Conservation (phyloP, 2,888 invertebrate species). For the Aspidiotus destructor region DNA sequence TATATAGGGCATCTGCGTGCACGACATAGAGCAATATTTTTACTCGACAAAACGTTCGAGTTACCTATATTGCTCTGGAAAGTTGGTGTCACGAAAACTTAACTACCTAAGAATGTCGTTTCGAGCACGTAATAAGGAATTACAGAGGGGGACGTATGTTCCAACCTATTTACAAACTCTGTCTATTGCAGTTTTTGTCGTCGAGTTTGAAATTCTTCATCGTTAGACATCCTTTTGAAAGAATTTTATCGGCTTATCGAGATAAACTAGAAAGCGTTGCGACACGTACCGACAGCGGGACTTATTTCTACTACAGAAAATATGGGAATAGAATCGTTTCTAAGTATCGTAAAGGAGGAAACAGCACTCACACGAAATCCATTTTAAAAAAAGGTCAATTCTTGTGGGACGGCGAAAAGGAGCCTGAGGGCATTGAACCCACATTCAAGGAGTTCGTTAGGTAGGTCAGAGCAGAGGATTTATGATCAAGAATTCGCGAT, state of each 20-base stretch:
- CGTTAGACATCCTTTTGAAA: conserved; percentile 53
- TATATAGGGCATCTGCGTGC: no score
- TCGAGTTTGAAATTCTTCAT: conserved; percentile 45
- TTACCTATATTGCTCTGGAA: no score
- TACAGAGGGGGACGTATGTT: neutral
- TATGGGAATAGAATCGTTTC: conserved; percentile 46
- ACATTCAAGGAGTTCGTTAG: conserved; percentile 50
- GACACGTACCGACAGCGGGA: conserved; percentile 41
- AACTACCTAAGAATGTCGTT: neutral
- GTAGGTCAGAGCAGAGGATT: conserved; percentile 22
- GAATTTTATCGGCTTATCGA: conserved; percentile 51
- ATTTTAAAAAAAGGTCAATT: conserved; percentile 34
- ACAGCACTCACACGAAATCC: conserved; percentile 34
- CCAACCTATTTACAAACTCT: neutral
- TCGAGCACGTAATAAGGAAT: neutral
- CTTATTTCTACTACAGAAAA: conserved; percentile 45
- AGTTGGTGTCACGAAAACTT: neutral
- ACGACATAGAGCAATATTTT: no score
- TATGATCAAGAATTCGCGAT: neutral
- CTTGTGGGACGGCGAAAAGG: conserved; percentile 36
- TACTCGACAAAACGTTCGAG: no score
- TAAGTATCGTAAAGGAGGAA: conserved; percentile 43
- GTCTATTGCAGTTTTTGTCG: neutral
- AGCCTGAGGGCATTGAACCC: conserved; percentile 43
- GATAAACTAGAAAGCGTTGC: conserved; percentile 43